Evolutionary conservation across 2,113 vertebrate species (phyloP), one percentile per base, ranked within the genome.

Genomic region (Ageneiosus marmoratus): DNA sequence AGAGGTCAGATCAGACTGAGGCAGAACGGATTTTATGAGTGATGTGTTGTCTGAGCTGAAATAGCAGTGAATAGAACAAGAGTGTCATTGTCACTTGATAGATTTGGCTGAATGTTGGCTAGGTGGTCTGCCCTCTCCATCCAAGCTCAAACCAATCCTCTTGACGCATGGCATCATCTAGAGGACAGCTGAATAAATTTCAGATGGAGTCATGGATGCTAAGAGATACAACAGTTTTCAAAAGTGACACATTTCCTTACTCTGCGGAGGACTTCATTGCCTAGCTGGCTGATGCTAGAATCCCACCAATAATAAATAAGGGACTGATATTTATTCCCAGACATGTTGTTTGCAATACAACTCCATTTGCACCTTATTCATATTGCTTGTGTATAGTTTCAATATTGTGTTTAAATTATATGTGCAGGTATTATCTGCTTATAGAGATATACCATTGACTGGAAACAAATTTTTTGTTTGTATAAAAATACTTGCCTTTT

Each of bases 101-200:
- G 90, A 93, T 92, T 90, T 84, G 70, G 56, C 60, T 56, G 91
- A 93, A 92, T 92, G 87, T 78, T 83, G 85, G 37, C 89, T 84
- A 83, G 78, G 81, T 82, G 85, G 87, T 88, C 89, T 55, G 81
- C 70, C 53, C 84, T 63, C 85, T 78, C 50, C 83, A 83, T 84
- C 80, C 83, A 80, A 88, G 84, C 86, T 87, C 83, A 86, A 87
- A 82, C 86, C 85, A 83, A 83, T 87, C 87, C 81, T 79, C 82
- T 84, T 55, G 84, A 88, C 78, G 85, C 84, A 88, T 88, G 88
- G 87, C 88, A 90, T 92, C 91, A 92, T 90, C 89, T 83, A 78
- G 87, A 56, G 87, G 92, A 93, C 91, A 93, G 91, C 91, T 89
- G 89, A 92, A 93, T 92, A 92, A 89, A 92, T 92, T 88, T 84